Evolutionary conservation across 1,140 invertebrate species (phyloP).

Genomic region (Delia radicum): DNA sequence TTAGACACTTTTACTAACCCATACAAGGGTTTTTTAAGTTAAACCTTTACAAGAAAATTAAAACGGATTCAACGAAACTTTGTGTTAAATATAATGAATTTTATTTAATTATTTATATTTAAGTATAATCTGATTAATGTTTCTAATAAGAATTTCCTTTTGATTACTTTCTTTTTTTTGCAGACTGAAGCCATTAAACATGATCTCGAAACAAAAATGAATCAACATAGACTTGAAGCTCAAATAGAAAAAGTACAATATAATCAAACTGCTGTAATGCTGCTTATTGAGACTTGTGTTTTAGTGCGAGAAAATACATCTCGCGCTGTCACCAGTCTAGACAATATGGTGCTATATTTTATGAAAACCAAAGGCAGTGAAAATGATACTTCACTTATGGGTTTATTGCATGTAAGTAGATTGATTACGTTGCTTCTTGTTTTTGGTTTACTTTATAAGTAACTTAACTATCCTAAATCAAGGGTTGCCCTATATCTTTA

Average conservation of each 20-base stretch:
- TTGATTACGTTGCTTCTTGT: neutral
- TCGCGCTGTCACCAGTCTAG: constrained; percentile 61
- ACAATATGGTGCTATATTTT: constrained; percentile 65
- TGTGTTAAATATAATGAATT: too few relatives aligned
- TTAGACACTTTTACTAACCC: too few relatives aligned
- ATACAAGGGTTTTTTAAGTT: too few relatives aligned
- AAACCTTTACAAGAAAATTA: too few relatives aligned
- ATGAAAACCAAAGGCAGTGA: constrained; percentile 67
- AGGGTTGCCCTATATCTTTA: too few relatives aligned
- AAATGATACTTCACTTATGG: constrained; percentile 67
- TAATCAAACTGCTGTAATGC: constrained; percentile 71
- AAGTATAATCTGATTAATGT: too few relatives aligned
- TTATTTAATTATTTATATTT: too few relatives aligned
- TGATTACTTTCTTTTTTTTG: too few relatives aligned
- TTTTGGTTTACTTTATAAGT: neutral
- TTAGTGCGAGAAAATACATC: constrained; percentile 69
- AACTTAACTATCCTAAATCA: too few relatives aligned
- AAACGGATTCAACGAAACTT: too few relatives aligned
- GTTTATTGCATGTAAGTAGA: constrained; percentile 61
- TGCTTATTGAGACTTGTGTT: constrained; percentile 65
- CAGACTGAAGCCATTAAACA: constrained; percentile 54
- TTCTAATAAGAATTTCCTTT: too few relatives aligned
- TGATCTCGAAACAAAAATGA: constrained; percentile 52
- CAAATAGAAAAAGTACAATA: constrained; percentile 71
- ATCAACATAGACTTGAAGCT: constrained; percentile 65